Base-by-base conservation (phyloP, 2,113 vertebrate species). In the Amphilophus citrinellus region DNA sequence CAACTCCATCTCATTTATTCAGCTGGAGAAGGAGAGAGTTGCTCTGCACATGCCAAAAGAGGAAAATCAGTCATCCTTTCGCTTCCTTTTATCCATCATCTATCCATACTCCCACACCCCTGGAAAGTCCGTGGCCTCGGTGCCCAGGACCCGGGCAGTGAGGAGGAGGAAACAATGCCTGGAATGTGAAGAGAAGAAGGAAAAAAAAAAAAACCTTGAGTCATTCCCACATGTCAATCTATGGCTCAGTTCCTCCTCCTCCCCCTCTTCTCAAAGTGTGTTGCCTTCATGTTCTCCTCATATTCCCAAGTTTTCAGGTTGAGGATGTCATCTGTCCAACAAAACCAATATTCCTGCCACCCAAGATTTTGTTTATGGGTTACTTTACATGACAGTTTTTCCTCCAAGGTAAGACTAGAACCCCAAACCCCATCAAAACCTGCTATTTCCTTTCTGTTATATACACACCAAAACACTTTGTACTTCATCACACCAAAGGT, bases 171-270 rank as follows among this genome's bases (percentile, higher is more conserved):
- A 94, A 94, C 86, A 93, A 95, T 92, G 89, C 59, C 47, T 86
- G 94, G 95, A 95, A 96, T 96, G 90, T 92, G 88, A 32, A 39
- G 66, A 71, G 65, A 76, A 15, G 37, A 8, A 39, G 37, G 9
- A 39, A 8, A 77, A 85, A 83, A 91, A 37, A 83, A 84, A 71
- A 85, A 87, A 82, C 77, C 89, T 85, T 88, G 84, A 95, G 90
- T 93, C 93, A 93, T 90, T 93, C 92, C 90, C 92, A 91, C 87
- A 92, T 89, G 92, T 92, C 93, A 92, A 80, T 79, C 77, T 83
- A 85, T 56, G 57, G 61, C 78, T 88, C 86, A 83, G 84, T 88
- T 89, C 77, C 87, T 78, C 84, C 79, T 83, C 73, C 66, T 76
- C 63, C 66, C 61, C 87, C 9, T 39, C 32, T 73, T 83, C 66